These are phyloP conservation scores for Tachina fera DNA, from an alignment of 2,888 invertebrate species.

Conservation along the genomic window DNA sequence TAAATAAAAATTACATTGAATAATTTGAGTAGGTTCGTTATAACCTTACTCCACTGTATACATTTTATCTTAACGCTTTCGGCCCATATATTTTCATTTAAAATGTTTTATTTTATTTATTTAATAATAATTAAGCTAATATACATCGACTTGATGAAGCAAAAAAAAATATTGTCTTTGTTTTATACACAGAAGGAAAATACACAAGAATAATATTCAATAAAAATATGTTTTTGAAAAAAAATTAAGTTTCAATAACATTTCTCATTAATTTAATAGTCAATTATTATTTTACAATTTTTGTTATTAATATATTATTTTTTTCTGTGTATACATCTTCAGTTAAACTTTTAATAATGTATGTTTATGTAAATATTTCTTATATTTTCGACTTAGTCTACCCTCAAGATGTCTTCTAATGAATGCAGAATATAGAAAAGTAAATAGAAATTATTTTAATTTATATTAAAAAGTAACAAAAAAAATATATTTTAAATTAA, in stretches of 20 bases:
- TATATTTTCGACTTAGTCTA: neutral
- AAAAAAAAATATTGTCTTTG: neutral
- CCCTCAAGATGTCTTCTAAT: neutral
- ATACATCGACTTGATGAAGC: neutral
- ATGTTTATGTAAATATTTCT: neutral
- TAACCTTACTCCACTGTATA: too few species aligned
- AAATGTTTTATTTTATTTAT: neutral
- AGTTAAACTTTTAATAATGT: too few species aligned
- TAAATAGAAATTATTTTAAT: slow-evolving; percentile 57
- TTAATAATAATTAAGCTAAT: neutral
- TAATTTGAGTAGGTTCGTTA: too few species aligned
- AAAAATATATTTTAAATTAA: slow-evolving; percentile 17
- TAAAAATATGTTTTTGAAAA: too few species aligned
- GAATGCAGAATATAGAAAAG: slow-evolving; percentile 20
- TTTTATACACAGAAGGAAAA: neutral
- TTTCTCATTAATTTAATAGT: too few species aligned
- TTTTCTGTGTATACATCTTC: too few species aligned
- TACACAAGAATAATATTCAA: too few species aligned
- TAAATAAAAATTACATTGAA: too few species aligned
- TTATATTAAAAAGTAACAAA: slow-evolving; percentile 22
- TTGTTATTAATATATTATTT: too few species aligned
- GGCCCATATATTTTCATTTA: neutral
- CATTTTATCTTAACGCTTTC: neutral
- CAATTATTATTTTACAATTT: too few species aligned
- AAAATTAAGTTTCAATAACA: too few species aligned